Percentiles rank a stretch among this genome's conserved stretches.
Conservation (phyloP, 2,113 vertebrate genomes). For the Psophia crepitans region DNA sequence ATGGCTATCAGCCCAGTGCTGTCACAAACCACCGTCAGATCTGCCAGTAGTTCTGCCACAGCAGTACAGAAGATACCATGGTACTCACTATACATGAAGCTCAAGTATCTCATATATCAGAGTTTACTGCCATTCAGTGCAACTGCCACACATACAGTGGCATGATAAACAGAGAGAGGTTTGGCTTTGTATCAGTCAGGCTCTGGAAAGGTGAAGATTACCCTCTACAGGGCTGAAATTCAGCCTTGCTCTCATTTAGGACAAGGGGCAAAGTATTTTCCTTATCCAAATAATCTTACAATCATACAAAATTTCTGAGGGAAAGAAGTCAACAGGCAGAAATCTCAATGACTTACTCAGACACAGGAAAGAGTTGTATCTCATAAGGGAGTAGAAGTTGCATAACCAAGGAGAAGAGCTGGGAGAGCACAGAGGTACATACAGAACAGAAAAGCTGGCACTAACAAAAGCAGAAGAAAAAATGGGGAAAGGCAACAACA, state of each 20-base stretch:
- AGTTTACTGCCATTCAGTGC: background rate
- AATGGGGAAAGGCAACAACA: background rate
- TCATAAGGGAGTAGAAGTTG: background rate
- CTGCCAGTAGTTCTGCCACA: background rate
- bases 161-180: background rate
- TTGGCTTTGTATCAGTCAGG: background rate
- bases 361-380: background rate
- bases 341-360: background rate
- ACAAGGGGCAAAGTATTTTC: background rate
- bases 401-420: background rate
- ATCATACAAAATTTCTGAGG: background rate
- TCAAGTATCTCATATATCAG: background rate
- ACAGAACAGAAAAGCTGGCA: background rate
- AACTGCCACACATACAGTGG: background rate
- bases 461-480: background rate
- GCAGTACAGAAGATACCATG: background rate
- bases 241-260: background rate
- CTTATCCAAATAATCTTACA: background rate
- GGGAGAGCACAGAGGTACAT: background rate
- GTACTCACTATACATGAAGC: background rate
- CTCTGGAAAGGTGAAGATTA: background rate
- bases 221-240: background rate
- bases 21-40: background rate
- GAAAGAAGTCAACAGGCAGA: background rate
- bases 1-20: background rate